phyloP scores from a whole-genome alignment of 2,113 vertebrate species.

The Camelus bactrianus region DNA sequence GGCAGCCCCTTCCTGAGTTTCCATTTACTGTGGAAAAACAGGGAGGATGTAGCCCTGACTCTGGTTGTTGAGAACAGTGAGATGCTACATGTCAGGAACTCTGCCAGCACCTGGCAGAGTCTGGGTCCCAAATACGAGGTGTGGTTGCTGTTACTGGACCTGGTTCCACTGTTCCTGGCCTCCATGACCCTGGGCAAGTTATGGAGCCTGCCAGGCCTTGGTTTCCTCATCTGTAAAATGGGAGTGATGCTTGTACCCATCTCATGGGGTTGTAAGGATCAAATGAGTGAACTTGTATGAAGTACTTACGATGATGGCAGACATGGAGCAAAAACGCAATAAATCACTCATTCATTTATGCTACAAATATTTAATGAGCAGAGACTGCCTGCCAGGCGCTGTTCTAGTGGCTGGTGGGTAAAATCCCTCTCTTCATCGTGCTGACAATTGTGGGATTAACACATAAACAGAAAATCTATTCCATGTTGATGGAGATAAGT shows the following conservation, averaged over 20 bases:
- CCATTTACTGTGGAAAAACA: neutral
- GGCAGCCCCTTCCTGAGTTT: neutral
- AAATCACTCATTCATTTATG: neutral
- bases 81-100: fast-evolving
- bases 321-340: neutral
- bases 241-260: neutral
- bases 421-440: neutral
- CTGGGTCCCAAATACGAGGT: neutral
- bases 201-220: neutral
- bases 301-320: neutral
- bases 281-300: neutral
- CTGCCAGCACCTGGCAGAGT: neutral
- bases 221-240: neutral
- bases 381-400: neutral
- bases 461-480: neutral
- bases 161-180: neutral
- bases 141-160: too few species aligned
- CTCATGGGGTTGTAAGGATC: fast-evolving
- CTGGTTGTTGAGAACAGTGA: fast-evolving
- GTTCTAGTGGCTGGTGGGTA: neutral
- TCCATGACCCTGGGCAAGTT: neutral
- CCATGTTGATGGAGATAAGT: fast-evolving
- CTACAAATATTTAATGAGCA: neutral
- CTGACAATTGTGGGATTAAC: neutral
- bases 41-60: neutral